A percentile compares a stretch with the other conserved stretches of the same genome.
Conservation (phyloP, 2,797 vertebrate genomes). For the Chelonia mydas region DNA sequence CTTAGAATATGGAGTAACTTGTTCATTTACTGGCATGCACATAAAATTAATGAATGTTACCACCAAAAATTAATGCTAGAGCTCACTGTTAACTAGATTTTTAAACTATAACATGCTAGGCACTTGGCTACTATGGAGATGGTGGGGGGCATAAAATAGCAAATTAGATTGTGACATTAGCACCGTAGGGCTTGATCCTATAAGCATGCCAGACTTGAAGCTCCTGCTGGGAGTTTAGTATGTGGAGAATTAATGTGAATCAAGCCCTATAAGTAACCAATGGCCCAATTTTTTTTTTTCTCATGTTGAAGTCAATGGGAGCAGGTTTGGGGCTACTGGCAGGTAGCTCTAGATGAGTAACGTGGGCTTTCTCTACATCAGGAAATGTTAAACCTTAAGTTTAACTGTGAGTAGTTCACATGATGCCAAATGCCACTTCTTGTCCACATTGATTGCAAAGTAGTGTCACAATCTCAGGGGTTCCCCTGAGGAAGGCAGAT, state of each 20-base stretch:
- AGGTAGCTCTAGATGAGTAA: neutral
- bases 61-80: neutral
- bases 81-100: neutral
- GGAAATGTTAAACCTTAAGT: too few relatives aligned
- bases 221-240: neutral
- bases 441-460: too few relatives aligned
- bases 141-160: neutral
- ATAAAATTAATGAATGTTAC: neutral
- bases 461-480: too few relatives aligned
- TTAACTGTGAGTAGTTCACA: too few relatives aligned
- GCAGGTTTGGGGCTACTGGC: neutral
- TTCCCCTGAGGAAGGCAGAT: too few relatives aligned
- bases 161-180: neutral
- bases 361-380: too few relatives aligned
- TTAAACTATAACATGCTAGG: neutral
- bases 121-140: neutral
- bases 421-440: too few relatives aligned
- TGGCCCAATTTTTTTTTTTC: neutral
- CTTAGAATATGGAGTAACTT: neutral
- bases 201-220: neutral
- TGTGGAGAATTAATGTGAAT: neutral
- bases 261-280: neutral
- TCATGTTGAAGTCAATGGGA: neutral
- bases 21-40: neutral
- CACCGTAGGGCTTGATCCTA: neutral